Conservation (phyloP, 2,113 vertebrate species). For the Vanacampus margaritifer region DNA sequence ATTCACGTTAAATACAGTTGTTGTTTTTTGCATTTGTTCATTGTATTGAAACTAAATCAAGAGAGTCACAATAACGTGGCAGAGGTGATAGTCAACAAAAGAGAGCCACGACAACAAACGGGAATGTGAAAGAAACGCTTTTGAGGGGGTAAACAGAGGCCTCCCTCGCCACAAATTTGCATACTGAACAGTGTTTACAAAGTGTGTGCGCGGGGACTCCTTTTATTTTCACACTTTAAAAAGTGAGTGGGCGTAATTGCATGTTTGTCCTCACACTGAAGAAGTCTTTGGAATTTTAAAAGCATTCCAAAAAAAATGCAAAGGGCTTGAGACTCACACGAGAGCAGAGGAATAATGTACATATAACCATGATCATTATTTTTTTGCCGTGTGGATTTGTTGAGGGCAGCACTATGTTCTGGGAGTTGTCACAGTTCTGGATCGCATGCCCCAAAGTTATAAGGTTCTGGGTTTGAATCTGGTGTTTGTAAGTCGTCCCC, state of each 20-base stretch:
- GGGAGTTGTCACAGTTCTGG: background rate
- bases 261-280: background rate
- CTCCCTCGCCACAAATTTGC: background rate
- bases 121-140: background rate
- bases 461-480: too few relatives aligned
- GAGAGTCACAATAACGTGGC: background rate
- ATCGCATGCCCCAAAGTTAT: background rate
- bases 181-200: conserved; percentile 3
- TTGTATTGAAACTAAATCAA: background rate
- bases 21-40: too few relatives aligned
- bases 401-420: background rate
- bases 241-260: conserved; percentile 1
- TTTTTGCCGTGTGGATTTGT: background rate
- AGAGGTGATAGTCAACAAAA: background rate
- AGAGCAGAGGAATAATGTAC: background rate
- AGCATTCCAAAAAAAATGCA: background rate
- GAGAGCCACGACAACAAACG: conserved; percentile 1
- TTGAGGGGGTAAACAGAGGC: background rate
- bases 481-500: too few relatives aligned
- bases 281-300: background rate
- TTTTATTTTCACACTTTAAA: conserved; percentile 1
- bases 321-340: background rate
- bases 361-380: background rate
- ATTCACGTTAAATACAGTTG: too few relatives aligned
- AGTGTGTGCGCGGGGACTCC: background rate